A percentile compares a stretch with the other conserved stretches of the same genome.
Evolutionary conservation across 1,140 invertebrate genomes (phyloP).

Genomic region (Mylabris phalerata): DNA sequence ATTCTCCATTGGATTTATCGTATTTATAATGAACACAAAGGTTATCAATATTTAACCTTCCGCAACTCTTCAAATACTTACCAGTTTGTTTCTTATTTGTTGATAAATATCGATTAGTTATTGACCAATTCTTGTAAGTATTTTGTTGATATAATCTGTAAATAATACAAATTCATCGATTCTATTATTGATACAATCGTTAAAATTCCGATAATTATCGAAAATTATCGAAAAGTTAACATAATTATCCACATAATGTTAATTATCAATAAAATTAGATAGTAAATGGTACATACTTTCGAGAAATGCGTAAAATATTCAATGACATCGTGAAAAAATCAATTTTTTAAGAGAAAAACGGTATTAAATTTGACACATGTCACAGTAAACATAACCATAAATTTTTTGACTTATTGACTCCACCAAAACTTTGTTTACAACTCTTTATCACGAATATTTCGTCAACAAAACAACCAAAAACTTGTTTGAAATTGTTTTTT

Average conservation of each 20-base stretch:
- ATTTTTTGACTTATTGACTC: too few species aligned
- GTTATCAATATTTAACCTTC: slow-evolving; percentile 1
- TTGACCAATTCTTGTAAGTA: not conserved
- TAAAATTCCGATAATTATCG: not conserved
- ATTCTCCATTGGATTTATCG: slow-evolving; percentile 8
- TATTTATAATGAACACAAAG: not conserved
- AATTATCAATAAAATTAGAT: not conserved
- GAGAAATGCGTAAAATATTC: not conserved
- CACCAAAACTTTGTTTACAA: too few species aligned
- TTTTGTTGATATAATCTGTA: not conserved
- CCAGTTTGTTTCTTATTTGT: not conserved
- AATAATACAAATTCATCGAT: too few species aligned
- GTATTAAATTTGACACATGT: too few species aligned
- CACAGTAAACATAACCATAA: too few species aligned
- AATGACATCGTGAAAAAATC: not conserved
- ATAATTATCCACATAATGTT: not conserved
- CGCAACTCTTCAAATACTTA: slow-evolving; percentile 9
- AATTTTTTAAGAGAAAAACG: too few species aligned
- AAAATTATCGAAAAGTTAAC: too few species aligned
- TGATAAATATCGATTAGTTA: not conserved
- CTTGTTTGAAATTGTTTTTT: too few species aligned
- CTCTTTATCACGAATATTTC: too few species aligned
- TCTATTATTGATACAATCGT: not conserved
- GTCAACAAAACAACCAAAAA: too few species aligned
- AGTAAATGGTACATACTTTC: not conserved